These are phyloP conservation scores for Malthinus seriepunctatus DNA, from an alignment of 2,888 invertebrate species.

Conservation along the genomic window DNA sequence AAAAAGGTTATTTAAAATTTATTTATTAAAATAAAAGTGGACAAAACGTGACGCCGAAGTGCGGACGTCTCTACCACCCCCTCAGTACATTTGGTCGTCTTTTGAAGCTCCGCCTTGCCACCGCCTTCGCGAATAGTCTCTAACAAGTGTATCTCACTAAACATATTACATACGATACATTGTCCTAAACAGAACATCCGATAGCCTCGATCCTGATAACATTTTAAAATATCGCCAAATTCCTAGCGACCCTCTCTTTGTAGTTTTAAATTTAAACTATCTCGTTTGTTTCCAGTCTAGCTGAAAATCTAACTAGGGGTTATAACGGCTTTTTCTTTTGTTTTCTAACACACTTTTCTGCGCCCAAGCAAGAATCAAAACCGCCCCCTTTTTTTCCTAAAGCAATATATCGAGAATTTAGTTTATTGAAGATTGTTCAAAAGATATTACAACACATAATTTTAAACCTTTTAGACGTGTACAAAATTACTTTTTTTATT, in stretches of 20 bases:
- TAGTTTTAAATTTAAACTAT: slow-evolving; percentile 44
- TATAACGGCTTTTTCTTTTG: slow-evolving; percentile 24
- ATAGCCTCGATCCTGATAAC: slow-evolving; percentile 44
- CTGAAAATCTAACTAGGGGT: slow-evolving; percentile 41
- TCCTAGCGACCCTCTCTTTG: slow-evolving; percentile 39
- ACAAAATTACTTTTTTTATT: neutral
- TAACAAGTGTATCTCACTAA: slow-evolving; percentile 45
- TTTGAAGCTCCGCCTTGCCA: slow-evolving; percentile 50
- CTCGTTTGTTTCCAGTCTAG: slow-evolving; percentile 40
- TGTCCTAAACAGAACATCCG: slow-evolving; percentile 31
- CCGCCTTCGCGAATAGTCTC: slow-evolving; percentile 50
- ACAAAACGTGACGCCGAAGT: slow-evolving; percentile 26
- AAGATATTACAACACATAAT: slow-evolving; percentile 12
- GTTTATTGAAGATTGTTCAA: slow-evolving; percentile 22
- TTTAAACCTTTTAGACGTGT: slow-evolving; percentile 1
- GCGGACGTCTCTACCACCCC: slow-evolving; percentile 32
- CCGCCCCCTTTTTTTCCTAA: slow-evolving; percentile 18
- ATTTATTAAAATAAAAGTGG: slow-evolving; percentile 15
- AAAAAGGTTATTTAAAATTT: slow-evolving; percentile 12
- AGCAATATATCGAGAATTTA: slow-evolving; percentile 17
- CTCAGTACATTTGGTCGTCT: slow-evolving; percentile 39
- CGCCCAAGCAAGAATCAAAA: slow-evolving; percentile 15
- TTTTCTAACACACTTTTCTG: slow-evolving; percentile 24
- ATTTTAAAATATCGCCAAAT: slow-evolving; percentile 52
- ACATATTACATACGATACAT: slow-evolving; percentile 35